Evolutionary conservation across 2,113 vertebrate species (phyloP).

Genomic region (Baryphthengus martii): DNA sequence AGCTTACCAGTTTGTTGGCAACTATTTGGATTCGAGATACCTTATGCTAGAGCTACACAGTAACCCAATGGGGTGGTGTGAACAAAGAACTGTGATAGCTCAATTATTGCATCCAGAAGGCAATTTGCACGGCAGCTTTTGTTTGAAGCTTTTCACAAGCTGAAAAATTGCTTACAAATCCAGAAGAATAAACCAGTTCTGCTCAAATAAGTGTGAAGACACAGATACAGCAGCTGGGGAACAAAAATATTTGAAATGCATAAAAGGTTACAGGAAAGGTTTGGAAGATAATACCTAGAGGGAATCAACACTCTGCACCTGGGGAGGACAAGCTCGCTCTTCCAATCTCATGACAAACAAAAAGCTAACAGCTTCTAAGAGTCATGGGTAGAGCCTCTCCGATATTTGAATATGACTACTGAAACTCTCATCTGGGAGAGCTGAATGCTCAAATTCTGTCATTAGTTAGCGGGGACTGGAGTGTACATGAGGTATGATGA

Average conservation of each 20-base stretch:
- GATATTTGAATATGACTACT: neutral
- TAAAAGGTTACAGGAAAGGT: neutral
- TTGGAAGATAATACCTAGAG: neutral
- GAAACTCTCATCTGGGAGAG: neutral
- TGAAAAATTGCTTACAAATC: neutral
- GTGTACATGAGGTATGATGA: fast-evolving
- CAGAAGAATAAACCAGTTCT: neutral
- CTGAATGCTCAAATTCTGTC: neutral
- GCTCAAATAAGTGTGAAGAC: neutral
- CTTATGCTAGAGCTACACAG: neutral
- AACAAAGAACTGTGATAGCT: neutral
- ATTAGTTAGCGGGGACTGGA: neutral
- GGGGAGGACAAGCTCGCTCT: neutral
- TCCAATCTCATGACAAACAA: neutral
- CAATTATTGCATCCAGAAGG: neutral
- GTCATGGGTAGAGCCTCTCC: neutral
- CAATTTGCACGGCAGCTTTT: neutral
- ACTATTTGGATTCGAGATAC: neutral
- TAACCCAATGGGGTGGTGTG: neutral
- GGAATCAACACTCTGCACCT: neutral
- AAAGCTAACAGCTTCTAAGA: neutral
- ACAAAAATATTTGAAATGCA: neutral
- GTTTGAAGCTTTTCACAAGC: neutral
- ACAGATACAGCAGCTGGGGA: neutral
- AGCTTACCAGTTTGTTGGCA: neutral